Percentiles rank a stretch among this genome's conserved stretches.
These are phyloP conservation scores for Macroteleia sp. DNA, from an alignment of 2,888 invertebrate species.

Conservation along the genomic window DNA sequence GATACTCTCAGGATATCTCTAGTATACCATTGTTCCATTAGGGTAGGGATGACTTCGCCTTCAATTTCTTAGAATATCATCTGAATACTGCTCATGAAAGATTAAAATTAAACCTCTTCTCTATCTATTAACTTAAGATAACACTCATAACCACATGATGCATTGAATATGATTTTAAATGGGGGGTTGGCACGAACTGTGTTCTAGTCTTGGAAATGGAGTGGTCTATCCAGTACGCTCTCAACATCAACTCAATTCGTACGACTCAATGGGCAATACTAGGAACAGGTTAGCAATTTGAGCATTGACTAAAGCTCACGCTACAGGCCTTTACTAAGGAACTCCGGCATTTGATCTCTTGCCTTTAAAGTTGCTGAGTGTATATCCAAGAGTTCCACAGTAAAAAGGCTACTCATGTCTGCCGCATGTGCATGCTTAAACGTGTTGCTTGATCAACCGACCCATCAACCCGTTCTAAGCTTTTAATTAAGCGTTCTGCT, in stretches of 20 bases:
- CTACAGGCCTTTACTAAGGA: constrained; percentile 69
- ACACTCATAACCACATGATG: constrained; percentile 21
- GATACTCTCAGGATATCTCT: no score
- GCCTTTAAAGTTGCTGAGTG: constrained; percentile 9
- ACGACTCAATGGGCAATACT: constrained; percentile 95
- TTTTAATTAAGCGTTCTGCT: constrained; percentile 5
- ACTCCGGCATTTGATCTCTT: constrained; percentile 53
- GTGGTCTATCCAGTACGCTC: constrained; percentile 92
- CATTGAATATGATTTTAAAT: constrained; percentile 68
- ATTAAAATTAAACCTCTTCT: no score
- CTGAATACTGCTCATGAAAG: no score
- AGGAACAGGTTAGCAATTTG: constrained; percentile 90
- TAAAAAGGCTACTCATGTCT: constrained; percentile 61
- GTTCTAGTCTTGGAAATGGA: constrained; percentile 94
- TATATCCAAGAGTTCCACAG: constrained; percentile 70
- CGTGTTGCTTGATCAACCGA: constrained; percentile 37
- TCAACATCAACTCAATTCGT: constrained; percentile 88
- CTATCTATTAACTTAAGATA: no score
- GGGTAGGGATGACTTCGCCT: no score
- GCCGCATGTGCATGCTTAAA: constrained; percentile 68
- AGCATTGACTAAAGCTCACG: constrained; percentile 64
- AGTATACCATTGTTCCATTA: no score
- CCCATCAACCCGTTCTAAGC: constrained; percentile 12
- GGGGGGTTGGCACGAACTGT: constrained; percentile 78
- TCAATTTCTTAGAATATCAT: no score